These are phyloP conservation scores for Picus viridis DNA, from an alignment of 2,797 vertebrate species.

Conservation along the genomic window DNA sequence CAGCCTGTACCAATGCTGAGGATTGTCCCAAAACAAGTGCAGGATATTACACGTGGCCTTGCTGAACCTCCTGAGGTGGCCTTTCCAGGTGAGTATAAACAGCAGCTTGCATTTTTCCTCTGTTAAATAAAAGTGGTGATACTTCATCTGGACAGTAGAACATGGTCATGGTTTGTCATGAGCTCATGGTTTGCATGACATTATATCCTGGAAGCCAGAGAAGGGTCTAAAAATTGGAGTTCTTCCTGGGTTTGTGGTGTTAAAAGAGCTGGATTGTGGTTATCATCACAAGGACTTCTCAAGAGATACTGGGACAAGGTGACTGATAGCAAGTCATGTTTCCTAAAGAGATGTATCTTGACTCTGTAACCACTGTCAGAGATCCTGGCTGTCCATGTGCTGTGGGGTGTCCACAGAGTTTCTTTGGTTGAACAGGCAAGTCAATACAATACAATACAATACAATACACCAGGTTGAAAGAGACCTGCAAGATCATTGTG, in stretches of 20 bases:
- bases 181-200: not conserved
- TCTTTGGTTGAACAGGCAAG: not conserved
- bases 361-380: not conserved
- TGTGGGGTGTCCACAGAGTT: not conserved
- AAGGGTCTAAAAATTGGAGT: not conserved
- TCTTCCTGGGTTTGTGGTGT: not conserved
- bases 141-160: not conserved
- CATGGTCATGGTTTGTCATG: not conserved
- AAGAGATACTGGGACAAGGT: not conserved
- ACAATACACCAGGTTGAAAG: too few relatives aligned
- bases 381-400: not conserved
- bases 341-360: not conserved
- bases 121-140: not conserved
- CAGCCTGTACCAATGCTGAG: too few relatives aligned
- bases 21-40: too few relatives aligned
- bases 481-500: too few relatives aligned
- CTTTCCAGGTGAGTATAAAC: not conserved
- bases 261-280: not conserved
- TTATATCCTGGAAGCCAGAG: not conserved
- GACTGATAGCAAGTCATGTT: fast-evolving
- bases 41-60: too few relatives aligned
- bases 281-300: not conserved
- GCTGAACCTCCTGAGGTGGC: too few relatives aligned
- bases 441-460: too few relatives aligned
- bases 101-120: not conserved